Percentiles rank a stretch among this genome's conserved stretches.
These are phyloP conservation scores for Lepidurus couesii DNA, from an alignment of 1,140 invertebrate genomes.

Conservation along the genomic window DNA sequence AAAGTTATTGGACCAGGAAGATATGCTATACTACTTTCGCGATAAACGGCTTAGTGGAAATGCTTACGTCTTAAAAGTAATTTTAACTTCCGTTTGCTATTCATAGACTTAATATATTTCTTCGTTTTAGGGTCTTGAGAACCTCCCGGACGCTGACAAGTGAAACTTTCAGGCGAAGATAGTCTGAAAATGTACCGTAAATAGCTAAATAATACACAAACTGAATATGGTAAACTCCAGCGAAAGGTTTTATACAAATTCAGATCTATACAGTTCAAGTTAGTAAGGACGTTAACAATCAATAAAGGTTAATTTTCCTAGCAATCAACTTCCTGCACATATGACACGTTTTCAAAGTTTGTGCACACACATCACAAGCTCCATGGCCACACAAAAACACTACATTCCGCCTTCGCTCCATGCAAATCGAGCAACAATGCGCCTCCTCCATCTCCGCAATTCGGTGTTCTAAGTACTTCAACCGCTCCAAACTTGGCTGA, in stretches of 20 bases:
- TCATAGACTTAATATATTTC: background rate
- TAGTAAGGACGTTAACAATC: background rate
- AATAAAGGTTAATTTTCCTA: slow-evolving; percentile 72
- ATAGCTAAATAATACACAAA: background rate
- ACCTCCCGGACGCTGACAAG: background rate
- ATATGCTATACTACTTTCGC: background rate
- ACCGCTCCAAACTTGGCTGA: slow-evolving; percentile 57
- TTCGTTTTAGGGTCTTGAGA: background rate
- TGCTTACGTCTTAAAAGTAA: background rate
- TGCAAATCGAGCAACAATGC: slow-evolving; percentile 70
- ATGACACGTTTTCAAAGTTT: slow-evolving; percentile 76
- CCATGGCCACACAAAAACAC: slow-evolving; percentile 85
- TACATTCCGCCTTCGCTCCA: slow-evolving; percentile 60
- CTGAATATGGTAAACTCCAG: background rate
- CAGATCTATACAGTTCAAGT: slow-evolving; percentile 13
- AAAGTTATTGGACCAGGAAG: background rate
- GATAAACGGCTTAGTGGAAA: background rate
- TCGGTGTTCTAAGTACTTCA: slow-evolving; percentile 73
- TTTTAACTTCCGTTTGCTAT: background rate
- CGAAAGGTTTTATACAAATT: background rate
- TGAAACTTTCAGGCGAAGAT: background rate
- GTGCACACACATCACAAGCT: slow-evolving; percentile 74
- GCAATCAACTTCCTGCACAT: slow-evolving; percentile 86
- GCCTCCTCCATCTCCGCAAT: slow-evolving; percentile 83
- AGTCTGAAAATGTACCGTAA: background rate